Evolutionary conservation across 1,140 invertebrate species (phyloP), one percentile per base, ranked within the genome.

Genomic region (Oreohelix idahoensis): DNA sequence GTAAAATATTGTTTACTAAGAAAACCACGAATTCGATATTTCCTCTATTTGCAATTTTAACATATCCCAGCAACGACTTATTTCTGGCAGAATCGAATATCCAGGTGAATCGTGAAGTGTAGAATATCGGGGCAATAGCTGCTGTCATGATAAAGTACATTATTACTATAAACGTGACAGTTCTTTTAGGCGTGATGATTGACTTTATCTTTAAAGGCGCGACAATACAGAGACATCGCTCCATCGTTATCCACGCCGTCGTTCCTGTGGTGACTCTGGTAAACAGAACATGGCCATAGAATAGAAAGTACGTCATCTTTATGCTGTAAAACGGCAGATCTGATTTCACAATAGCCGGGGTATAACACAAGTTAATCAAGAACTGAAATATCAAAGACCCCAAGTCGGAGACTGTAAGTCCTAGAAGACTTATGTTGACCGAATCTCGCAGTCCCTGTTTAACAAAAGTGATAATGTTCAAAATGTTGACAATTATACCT

Each of bases 171-270:
- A 15, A 23, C 23, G 20, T 11, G 10, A 58, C 51, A 26, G 10
- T 58, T 58, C 51, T 58, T 58, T 20, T 17, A 10, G 51, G 51
- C 51, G 51, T 71, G 36, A 71, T 71, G 32, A 71, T 71, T 4
- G 70, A 71, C 23, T 38, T 71, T 8, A 71, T 32, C 36, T n/a
- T 71, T 36, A 71, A 38, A 32, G 70, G 70, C 13, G 36, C 36
- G 70, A 36, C 36, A 32, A 71, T 71, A 38, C 70, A 71, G 2
- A 71, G 70, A 38, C 70, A 71, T n/a, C 70, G 70, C 36, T 71
- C 70, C 5, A 71, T 1, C n/a, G 70, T 11, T 8, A 36, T 36
- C 17, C 17, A 35, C 2, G 70, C 70, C 35, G 36, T 32, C 5
- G 36, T 71, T 36, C 70, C n/a, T 20, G n/a, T 71, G 1, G 70